Base-by-base conservation (phyloP, 1,140 invertebrate species). In the Aradophagus sp. region DNA sequence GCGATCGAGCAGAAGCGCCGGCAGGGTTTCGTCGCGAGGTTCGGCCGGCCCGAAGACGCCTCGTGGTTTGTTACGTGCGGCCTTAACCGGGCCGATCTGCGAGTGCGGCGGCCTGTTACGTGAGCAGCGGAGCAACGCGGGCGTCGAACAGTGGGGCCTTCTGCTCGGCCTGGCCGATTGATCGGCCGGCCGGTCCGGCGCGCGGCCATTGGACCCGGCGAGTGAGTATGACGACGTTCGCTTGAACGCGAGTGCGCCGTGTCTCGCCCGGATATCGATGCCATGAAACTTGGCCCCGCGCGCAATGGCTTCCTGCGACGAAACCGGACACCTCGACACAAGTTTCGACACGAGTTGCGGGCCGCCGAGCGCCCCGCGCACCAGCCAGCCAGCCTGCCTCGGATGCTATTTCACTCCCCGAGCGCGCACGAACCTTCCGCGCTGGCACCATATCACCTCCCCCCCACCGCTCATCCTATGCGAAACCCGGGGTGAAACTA, bases 341-440 rank as follows among this genome's bases (percentile, higher is more conserved):
- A 70, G 67, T 70, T 63, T 67, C 53, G 52, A 66, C 32, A 13
- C 35, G 11, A 17, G 29, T 26, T 41, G 13, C 65, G 55, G 63
- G 70, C 56, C 48, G 38, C 52, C 36, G 44, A 52, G 62, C 53
- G 65, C 52, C 48, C 55, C 45, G 38, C 42, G 50, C 48, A 42
- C 41, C 35, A 65, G 52, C 35, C 7, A 11, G 50, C 41, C 35
- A 65, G 52, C 35, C 7, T 12, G 26, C 12, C 26, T 42, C 56
- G 58, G 67, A 58, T 70, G 67, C 36, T 70, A 70, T 70, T 70
- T 70, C 67, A 63, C 52, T 63, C 58, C 44, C 52, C 29, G 39
- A 17, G 29, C n/a, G 39, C 23, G 45, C 17, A 53, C n/a, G n/a
- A n/a, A n/a, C n/a, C n/a, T n/a, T n/a, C n/a, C n/a, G n/a, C n/a